phyloP scores from a whole-genome alignment of 2,113 vertebrate species.

The Oreotrochilus melanogaster region DNA sequence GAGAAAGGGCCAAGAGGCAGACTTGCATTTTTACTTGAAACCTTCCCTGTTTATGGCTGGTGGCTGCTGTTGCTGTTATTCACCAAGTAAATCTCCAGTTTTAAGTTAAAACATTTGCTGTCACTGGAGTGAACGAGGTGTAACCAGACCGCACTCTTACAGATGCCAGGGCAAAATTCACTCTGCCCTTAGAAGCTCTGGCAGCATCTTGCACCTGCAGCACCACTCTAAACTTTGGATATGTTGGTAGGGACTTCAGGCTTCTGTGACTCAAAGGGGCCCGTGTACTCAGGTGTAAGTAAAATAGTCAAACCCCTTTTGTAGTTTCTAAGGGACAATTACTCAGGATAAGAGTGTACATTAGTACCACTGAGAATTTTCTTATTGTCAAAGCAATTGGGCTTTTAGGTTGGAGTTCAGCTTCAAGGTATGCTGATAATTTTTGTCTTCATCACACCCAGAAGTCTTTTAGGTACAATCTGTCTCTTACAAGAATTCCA shows the following conservation, averaged over 20 bases:
- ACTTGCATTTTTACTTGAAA: background rate
- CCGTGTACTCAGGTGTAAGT: background rate
- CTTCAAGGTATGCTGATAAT: background rate
- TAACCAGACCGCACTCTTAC: background rate
- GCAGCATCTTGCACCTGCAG: background rate
- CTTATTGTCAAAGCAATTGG: background rate
- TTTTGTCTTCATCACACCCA: background rate
- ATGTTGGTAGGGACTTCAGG: fast-evolving
- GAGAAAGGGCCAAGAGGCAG: background rate
- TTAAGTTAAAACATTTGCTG: background rate
- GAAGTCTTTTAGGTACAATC: background rate
- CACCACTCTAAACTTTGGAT: background rate
- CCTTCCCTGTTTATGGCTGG: background rate
- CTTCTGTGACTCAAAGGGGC: background rate
- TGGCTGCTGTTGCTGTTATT: background rate
- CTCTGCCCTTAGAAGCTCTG: background rate
- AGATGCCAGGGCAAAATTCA: background rate
- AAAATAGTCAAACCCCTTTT: fast-evolving
- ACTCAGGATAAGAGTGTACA: background rate
- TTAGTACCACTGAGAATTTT: background rate
- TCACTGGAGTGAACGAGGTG: background rate
- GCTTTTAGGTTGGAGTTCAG: background rate
- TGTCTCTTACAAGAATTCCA: background rate
- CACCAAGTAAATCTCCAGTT: background rate
- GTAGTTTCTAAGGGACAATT: background rate